Evolutionary conservation across 2,888 invertebrate genomes (phyloP).

Genomic region (Erebia ligea): DNA sequence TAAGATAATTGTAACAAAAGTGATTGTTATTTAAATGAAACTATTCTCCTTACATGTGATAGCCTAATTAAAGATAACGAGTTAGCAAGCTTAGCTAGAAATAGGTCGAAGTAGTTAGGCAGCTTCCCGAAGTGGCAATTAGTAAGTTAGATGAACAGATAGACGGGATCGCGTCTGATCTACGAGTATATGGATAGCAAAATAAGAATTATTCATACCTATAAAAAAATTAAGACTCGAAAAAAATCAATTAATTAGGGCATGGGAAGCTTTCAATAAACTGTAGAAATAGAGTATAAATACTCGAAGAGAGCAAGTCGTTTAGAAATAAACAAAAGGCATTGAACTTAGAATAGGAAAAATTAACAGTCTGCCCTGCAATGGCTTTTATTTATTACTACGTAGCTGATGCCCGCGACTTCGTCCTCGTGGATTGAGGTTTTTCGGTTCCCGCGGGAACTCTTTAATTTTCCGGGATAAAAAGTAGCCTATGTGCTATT

Average conservation of each 20-base stretch:
- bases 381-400: conserved; percentile 9
- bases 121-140: neutral
- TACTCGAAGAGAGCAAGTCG: neutral
- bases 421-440: no score
- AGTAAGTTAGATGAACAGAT: no score
- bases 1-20: neutral
- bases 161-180: no score
- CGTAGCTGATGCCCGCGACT: no score
- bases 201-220: no score
- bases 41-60: neutral
- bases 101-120: neutral
- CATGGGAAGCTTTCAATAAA: neutral
- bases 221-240: no score
- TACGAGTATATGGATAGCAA: no score
- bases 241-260: neutral
- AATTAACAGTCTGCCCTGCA: neutral
- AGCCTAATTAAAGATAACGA: neutral
- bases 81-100: neutral
- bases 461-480: no score
- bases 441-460: no score
- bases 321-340: neutral
- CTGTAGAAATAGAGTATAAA: neutral
- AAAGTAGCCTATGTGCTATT: no score
- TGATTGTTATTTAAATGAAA: neutral
- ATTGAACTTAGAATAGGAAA: neutral